These are phyloP conservation scores for Ophioderma brevispina DNA, from an alignment of 35 echinoderm and acorn worm genomes.

Conservation along the genomic window DNA sequence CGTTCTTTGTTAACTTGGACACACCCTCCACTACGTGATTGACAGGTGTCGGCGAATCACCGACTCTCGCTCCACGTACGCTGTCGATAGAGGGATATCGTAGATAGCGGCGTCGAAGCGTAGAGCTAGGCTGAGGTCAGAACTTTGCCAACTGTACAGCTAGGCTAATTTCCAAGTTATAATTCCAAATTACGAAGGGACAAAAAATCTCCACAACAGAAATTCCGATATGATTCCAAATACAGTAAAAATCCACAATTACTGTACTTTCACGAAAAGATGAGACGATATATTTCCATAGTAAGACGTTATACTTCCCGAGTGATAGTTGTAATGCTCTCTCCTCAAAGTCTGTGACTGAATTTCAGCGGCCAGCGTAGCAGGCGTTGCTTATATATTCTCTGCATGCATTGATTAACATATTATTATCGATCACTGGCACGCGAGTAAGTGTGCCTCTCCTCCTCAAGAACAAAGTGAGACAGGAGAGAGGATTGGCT, in stretches of 20 bases:
- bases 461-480: slow-evolving; percentile 9
- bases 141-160: not conserved
- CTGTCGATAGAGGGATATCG: not conserved
- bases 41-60: slow-evolving; percentile 5
- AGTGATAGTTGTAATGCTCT: not conserved
- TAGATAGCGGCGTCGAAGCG: not conserved
- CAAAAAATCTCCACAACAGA: too few species aligned
- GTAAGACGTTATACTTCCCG: not conserved
- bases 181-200: not conserved
- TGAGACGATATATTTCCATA: not conserved
- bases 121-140: not conserved
- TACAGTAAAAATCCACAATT: not conserved
- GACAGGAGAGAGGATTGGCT: not conserved
- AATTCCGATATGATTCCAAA: too few species aligned
- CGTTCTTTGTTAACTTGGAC: not conserved
- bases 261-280: too few species aligned
- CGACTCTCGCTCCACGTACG: not conserved
- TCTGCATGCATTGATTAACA: not conserved
- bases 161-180: not conserved
- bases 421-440: slow-evolving; percentile 4
- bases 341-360: not conserved
- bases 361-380: not conserved
- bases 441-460: slow-evolving; percentile 12
- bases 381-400: not conserved
- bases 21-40: not conserved